Evolutionary conservation across 2,113 vertebrate species (phyloP).

Genomic region (Odontophorus gujanensis): DNA sequence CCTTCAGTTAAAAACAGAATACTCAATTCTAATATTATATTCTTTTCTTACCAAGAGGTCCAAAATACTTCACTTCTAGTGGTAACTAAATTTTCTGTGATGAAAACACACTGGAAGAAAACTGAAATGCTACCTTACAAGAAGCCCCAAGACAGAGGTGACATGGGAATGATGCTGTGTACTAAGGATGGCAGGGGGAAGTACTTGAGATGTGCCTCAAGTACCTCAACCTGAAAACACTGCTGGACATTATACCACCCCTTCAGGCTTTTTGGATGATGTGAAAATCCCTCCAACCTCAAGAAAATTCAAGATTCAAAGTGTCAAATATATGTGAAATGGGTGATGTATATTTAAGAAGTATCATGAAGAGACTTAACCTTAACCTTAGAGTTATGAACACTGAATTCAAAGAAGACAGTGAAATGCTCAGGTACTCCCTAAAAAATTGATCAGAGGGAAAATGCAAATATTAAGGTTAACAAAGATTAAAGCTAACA

Average conservation of each 20-base stretch:
- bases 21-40: background rate
- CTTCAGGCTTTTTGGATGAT: background rate
- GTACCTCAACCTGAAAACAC: background rate
- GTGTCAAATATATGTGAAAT: background rate
- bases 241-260: accelerated
- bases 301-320: background rate
- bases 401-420: background rate
- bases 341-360: background rate
- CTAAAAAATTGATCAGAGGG: background rate
- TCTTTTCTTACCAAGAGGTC: background rate
- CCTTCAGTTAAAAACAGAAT: background rate
- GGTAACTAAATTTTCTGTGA: background rate
- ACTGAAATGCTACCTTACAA: background rate
- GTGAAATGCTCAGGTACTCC: background rate
- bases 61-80: background rate
- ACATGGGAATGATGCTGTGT: background rate
- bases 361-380: background rate
- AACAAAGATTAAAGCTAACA: background rate
- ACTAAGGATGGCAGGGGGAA: background rate
- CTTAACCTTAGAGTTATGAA: background rate
- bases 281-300: background rate
- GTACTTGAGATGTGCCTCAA: background rate
- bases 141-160: background rate
- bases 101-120: background rate
- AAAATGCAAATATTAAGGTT: background rate